A percentile compares a stretch with the other conserved stretches of the same genome.
Evolutionary conservation across 2,888 invertebrate species (phyloP).

Genomic region (Dicroscelio sp.): DNA sequence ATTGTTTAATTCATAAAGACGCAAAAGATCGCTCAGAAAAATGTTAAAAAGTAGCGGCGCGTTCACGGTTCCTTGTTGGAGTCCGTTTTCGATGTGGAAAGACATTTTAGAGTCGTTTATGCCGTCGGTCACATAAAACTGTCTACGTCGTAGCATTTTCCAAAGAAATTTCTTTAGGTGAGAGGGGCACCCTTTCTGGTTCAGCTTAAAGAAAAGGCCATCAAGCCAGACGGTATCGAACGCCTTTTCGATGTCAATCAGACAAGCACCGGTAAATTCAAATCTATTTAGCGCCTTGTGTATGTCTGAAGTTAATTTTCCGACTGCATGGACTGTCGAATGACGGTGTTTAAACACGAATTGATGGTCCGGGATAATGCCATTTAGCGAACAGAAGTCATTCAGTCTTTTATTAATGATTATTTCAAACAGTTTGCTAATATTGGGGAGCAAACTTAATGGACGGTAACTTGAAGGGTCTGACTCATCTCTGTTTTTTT

Average conservation of each 20-base stretch:
- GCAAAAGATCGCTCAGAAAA: constrained; percentile 61
- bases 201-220: not conserved
- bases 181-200: not conserved
- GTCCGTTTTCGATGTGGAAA: constrained; percentile 44
- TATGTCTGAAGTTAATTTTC: not conserved
- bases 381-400: not conserved
- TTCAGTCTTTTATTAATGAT: constrained; percentile 4
- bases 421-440: constrained; percentile 29
- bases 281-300: not conserved
- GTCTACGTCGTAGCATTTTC: not conserved
- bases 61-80: constrained; percentile 65
- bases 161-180: not conserved
- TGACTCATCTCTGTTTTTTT: constrained; percentile 24
- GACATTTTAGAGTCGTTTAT: not conserved
- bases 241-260: too few species aligned
- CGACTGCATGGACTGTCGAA: constrained; percentile 30
- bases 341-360: constrained; percentile 11
- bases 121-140: not conserved
- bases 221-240: too few species aligned
- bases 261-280: constrained; percentile 31
- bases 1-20: constrained; percentile 58
- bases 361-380: constrained; percentile 1
- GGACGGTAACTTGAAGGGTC: constrained; percentile 12
- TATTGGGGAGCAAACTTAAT: constrained; percentile 26
- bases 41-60: constrained; percentile 74